Base-by-base conservation (phyloP, 1,140 invertebrate genomes). In the Scaptomyza pallida region DNA sequence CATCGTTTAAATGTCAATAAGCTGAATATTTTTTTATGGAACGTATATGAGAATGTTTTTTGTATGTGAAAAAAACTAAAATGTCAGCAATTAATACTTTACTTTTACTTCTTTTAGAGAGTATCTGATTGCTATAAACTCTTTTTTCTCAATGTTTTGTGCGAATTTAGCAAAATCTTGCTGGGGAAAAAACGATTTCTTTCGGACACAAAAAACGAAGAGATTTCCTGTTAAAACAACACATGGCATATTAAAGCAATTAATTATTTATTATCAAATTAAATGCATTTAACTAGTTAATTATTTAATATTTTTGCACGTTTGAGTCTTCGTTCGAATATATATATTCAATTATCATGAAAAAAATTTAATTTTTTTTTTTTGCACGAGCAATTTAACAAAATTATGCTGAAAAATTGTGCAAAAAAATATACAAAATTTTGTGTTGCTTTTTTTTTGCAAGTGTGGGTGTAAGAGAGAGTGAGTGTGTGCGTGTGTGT, bases 341-440 rank as follows among this genome's bases (percentile, higher is more conserved):
- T 30, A 21, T 21, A 35, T 64, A 70, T 48, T 56, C 50, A 70
- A 70, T 64, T 64, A 64, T 30, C 26, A 30, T 26, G 6, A 5
- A 30, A 70, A 50, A 55, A 62, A 55, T 45, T 0, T 37, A n/a
- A 56, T 64, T 50, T 70, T 70, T 48, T n/a, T 56, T 64, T 56
- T 56, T 64, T 51, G 60, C 51, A 70, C 60, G 67, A 60, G 60
- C 60, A 64, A 70, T 70, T 70, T 50, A 70, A 70, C 67, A 56
- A 64, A 33, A 33, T 64, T 50, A 35, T 26, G 54, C 37, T 59
- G 37, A 47, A 30, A n/a, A 67, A 51, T 59, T 50, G 19, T 57
- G 35, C 45, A 33, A 50, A 57, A 50, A 37, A n/a, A 2, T 6
- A 4, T 26, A 5, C 1, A 30, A n/a, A n/a, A n/a, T 2, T 30